phyloP scores from a whole-genome alignment of 2,888 invertebrate genomes.

The Rhamphomyia laevipes region DNA sequence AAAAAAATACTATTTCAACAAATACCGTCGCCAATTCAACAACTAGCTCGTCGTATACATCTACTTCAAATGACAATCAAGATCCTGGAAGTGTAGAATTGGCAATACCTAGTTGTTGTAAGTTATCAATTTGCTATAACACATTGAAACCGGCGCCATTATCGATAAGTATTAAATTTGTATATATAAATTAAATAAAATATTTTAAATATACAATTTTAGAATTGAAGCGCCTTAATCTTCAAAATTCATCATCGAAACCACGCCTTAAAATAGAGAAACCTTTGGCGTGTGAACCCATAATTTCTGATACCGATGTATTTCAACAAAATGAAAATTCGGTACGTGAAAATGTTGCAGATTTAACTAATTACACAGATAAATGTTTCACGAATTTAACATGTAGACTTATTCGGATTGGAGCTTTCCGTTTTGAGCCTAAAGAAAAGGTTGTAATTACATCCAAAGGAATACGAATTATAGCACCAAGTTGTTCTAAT shows the following conservation, averaged over 20 bases:
- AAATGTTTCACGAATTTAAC: conserved; percentile 45
- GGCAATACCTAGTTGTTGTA: too few relatives aligned
- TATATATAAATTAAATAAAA: too few relatives aligned
- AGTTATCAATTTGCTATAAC: too few relatives aligned
- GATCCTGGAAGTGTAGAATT: too few relatives aligned
- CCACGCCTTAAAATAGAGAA: background rate
- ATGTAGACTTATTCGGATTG: conserved; percentile 72
- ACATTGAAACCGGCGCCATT: too few relatives aligned
- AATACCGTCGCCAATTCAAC: too few relatives aligned
- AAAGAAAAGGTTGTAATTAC: conserved; percentile 53
- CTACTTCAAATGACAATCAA: too few relatives aligned
- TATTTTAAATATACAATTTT: too few relatives aligned
- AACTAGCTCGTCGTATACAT: too few relatives aligned
- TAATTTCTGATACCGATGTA: conserved; percentile 10
- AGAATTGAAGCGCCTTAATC: too few relatives aligned
- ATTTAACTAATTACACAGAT: conserved; percentile 37
- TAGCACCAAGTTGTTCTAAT: conserved; percentile 45
- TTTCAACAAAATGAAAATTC: conserved; percentile 29
- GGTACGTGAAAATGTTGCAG: conserved; percentile 40
- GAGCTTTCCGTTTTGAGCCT: conserved; percentile 70
- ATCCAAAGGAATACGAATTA: conserved; percentile 46
- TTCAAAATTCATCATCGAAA: background rate
- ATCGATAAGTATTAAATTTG: too few relatives aligned
- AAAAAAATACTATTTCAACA: too few relatives aligned
- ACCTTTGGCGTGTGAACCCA: conserved; percentile 14